A percentile compares a stretch with the other conserved stretches of the same genome.
Conservation (phyloP, 92 coral and sea anemone genomes). For the Virgularia gustaviana region DNA sequence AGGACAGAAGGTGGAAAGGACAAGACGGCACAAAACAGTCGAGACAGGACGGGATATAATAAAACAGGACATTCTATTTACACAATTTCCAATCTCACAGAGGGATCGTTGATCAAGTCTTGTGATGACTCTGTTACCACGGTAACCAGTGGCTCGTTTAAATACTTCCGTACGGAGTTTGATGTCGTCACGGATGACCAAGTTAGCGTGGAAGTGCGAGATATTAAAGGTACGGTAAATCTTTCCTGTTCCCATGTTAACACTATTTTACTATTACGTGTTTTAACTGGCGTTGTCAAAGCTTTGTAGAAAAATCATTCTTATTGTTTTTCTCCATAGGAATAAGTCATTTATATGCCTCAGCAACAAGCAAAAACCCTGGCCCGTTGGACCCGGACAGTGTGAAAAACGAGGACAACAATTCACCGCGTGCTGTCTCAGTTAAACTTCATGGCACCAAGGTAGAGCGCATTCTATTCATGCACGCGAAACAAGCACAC, state of each 20-base stretch:
- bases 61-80: not conserved
- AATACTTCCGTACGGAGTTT: slow-evolving; percentile 80
- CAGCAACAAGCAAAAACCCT: slow-evolving; percentile 69
- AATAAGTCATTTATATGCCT: slow-evolving; percentile 77
- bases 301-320: not conserved
- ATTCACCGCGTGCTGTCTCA: slow-evolving; percentile 63
- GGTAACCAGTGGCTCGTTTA: slow-evolving; percentile 90
- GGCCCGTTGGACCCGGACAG: slow-evolving; percentile 82
- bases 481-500: too few relatives aligned
- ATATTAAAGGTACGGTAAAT: slow-evolving; percentile 68
- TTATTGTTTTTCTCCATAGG: slow-evolving; percentile 42
- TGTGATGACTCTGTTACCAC: slow-evolving; percentile 74
- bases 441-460: slow-evolving; percentile 22
- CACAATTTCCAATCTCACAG: slow-evolving; percentile 27
- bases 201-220: slow-evolving; percentile 75
- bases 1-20: too few relatives aligned
- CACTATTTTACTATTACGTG: too few relatives aligned
- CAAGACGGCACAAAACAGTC: too few relatives aligned
- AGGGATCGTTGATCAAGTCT: slow-evolving; percentile 82
- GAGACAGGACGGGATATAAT: too few relatives aligned
- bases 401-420: slow-evolving; percentile 64
- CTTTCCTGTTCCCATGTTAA: too few relatives aligned
- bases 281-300: too few relatives aligned
- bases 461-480: too few relatives aligned
- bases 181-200: slow-evolving; percentile 51